phyloP scores from a whole-genome alignment of 2,797 vertebrate species.

The Coregonus suidteri region DNA sequence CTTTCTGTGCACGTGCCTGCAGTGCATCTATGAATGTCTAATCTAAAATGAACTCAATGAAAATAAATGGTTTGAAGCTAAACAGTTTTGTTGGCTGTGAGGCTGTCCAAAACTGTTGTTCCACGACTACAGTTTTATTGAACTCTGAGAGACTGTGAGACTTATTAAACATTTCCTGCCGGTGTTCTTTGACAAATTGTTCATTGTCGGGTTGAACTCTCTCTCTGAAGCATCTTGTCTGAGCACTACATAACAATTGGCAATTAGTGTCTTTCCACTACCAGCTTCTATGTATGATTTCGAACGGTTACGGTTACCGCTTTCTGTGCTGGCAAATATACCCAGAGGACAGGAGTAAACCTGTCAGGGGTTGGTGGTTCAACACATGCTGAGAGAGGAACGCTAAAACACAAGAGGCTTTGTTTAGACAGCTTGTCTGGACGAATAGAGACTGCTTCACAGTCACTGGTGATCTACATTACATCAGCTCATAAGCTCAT shows the following conservation, averaged over 20 bases:
- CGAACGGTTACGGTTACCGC: conserved; percentile 32
- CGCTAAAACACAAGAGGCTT: conserved; percentile 29
- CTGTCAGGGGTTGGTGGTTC: conserved; percentile 50
- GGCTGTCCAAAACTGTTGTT: conserved; percentile 20
- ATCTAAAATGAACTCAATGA: conserved; percentile 24
- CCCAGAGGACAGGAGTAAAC: conserved; percentile 41
- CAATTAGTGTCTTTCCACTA: conserved; percentile 56
- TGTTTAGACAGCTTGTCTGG: conserved; percentile 48
- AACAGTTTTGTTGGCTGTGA: conserved; percentile 41
- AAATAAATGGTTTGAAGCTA: conserved; percentile 4
- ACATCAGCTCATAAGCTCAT: conserved; percentile 49
- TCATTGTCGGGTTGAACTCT: conserved; percentile 43
- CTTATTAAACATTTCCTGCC: conserved; percentile 51
- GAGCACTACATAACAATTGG: conserved; percentile 52
- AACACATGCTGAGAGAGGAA: conserved; percentile 46
- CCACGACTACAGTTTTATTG: conserved; percentile 36
- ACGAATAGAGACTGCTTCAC: conserved; percentile 45
- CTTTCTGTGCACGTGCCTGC: no score
- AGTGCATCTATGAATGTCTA: conserved; percentile 19
- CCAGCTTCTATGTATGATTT: conserved; percentile 26
- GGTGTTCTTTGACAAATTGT: conserved; percentile 35
- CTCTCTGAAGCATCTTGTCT: conserved; percentile 46
- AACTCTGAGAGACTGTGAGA: conserved; percentile 48
- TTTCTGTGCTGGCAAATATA: conserved; percentile 27
- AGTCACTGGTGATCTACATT: conserved; percentile 60